Base-by-base conservation (phyloP, 2,113 vertebrate species). In the Tiliqua scincoides region DNA sequence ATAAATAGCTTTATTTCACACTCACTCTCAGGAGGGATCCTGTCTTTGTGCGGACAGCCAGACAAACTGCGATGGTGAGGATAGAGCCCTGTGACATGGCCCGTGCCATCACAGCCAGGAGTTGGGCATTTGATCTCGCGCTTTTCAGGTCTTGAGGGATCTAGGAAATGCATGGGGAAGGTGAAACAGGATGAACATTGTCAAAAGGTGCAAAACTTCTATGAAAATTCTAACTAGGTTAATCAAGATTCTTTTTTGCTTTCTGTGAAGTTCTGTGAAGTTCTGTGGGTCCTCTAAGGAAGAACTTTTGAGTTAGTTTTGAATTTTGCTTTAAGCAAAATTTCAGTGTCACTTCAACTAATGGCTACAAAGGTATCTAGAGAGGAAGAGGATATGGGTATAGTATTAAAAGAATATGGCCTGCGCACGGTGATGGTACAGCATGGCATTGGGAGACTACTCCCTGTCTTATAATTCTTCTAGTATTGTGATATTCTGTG, bases 1-100 rank as follows among this genome's bases (percentile, higher is more conserved):
- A 30, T 48, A n/a, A 81, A n/a, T 12, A 71, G 25, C 61, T 18
- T 75, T 2, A 68, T 11, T 35, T 0, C 21, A 80, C 83, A 97
- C 98, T 98, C 96, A 99, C 99, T 99, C 96, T 99, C 99, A 0
- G 99, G 99, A 88, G 99, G 99, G 90, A 99, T 99, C 95, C 99
- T 97, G 96, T 99, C 99, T 93, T 99, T 99, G 97, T 99, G 99
- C 25, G 99, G 99, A 91, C 99, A 99, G 30, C 99, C 99, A 1
- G 99, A 99, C 93, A 99, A 96, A 96, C 99, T 99, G 93, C 99
- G 98, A 59, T 99, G 99, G 93, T 99, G 99, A 52, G 99, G 99
- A 94, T 99, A 99, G 37, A 99, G 95, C 20, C 99, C 99, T 0
- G 99, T 99, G 88, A 99, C 99, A 0, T 99, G 99, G 54, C 99